Percentiles rank a stretch among this genome's conserved stretches.
Conservation (phyloP, 2,113 vertebrate species). For the Melanostigma gelatinosum region DNA sequence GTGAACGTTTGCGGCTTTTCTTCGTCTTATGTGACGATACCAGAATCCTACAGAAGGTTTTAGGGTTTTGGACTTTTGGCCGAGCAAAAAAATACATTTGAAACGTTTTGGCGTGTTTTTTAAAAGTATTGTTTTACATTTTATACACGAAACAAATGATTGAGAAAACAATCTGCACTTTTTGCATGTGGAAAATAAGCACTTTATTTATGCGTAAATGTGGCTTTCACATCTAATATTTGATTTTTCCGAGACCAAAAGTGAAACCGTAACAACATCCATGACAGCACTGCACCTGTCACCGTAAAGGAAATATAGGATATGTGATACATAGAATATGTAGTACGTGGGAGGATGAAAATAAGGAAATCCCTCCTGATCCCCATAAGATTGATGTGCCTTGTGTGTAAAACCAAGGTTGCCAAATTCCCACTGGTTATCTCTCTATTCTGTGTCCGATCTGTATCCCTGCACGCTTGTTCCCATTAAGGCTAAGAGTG, state of each 20-base stretch:
- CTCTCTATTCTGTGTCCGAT: constrained; percentile 27
- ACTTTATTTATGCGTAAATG: background rate
- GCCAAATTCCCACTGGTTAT: constrained; percentile 14
- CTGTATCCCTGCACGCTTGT: constrained; percentile 62
- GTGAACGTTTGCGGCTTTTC: background rate
- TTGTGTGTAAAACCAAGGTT: constrained; percentile 21
- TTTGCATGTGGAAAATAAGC: background rate
- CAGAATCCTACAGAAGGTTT: background rate
- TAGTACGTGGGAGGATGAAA: constrained; percentile 35
- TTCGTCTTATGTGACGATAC: background rate
- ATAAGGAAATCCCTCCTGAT: constrained; percentile 50
- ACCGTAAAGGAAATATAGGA: background rate
- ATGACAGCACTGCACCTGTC: constrained; percentile 28
- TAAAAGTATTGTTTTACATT: background rate
- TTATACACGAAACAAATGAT: background rate
- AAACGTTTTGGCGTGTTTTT: background rate
- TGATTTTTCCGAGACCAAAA: background rate
- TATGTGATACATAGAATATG: constrained; percentile 17
- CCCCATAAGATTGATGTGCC: constrained; percentile 36
- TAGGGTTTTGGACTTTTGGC: background rate
- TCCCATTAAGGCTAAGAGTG: constrained; percentile 84
- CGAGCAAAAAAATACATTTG: background rate
- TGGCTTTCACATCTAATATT: background rate
- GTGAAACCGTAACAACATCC: background rate
- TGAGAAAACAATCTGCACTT: background rate